Percentiles rank a stretch among this genome's conserved stretches.
These are phyloP conservation scores for Pelecanus crispus DNA, from an alignment of 2,113 vertebrate genomes.

Conservation along the genomic window DNA sequence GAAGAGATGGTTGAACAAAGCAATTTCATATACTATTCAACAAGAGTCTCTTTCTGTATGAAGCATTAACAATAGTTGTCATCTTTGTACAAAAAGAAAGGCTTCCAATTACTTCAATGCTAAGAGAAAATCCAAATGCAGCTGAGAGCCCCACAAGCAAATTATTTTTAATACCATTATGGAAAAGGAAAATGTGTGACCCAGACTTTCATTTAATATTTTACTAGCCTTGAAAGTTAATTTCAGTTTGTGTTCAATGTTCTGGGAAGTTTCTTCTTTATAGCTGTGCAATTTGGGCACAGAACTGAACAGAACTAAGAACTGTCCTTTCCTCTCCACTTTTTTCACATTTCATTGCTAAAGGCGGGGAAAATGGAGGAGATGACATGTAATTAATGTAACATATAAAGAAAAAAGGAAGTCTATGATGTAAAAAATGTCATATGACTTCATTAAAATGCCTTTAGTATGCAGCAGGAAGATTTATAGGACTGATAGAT, in stretches of 20 bases:
- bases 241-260: slow-evolving; percentile 34
- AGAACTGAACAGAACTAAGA: not conserved
- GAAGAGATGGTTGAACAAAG: slow-evolving; percentile 21
- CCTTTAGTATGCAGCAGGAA: not conserved
- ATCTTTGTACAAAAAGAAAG: not conserved
- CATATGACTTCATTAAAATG: not conserved
- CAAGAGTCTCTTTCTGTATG: not conserved
- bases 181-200: not conserved
- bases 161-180: slow-evolving; percentile 21
- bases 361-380: not conserved
- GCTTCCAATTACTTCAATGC: slow-evolving; percentile 12
- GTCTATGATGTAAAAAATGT: not conserved
- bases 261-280: not conserved
- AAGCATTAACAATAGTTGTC: slow-evolving; percentile 44
- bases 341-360: not conserved
- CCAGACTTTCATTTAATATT: slow-evolving; percentile 6
- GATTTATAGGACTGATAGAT: not conserved
- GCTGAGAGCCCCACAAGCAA: not conserved
- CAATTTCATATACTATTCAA: slow-evolving; percentile 28
- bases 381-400: not conserved
- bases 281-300: not conserved
- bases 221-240: slow-evolving; percentile 12
- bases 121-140: slow-evolving; percentile 26
- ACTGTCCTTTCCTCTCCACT: not conserved
- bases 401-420: not conserved